phyloP scores from a whole-genome alignment of 2,888 invertebrate genomes.

The Scaptomyza parva region DNA sequence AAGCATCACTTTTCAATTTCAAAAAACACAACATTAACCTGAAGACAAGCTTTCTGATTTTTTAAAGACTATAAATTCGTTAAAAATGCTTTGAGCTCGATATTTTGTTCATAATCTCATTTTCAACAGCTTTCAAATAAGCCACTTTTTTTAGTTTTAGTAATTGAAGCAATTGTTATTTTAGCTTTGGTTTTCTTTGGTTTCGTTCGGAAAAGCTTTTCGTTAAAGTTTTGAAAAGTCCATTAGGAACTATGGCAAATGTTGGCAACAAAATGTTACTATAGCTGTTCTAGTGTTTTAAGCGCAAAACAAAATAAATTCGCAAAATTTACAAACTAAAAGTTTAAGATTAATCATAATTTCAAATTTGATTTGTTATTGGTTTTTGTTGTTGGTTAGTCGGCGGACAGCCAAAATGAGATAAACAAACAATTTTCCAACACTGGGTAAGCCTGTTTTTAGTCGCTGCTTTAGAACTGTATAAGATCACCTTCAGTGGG shows the following conservation, averaged over 20 bases:
- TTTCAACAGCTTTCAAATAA: too few relatives aligned
- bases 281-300: not conserved
- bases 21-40: too few relatives aligned
- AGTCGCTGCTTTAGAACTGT: constrained; percentile 79
- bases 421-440: constrained; percentile 42
- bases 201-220: constrained; percentile 1
- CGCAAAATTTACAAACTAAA: constrained; percentile 30
- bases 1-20: not conserved
- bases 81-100: too few relatives aligned
- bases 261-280: not conserved
- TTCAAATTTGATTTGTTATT: not conserved
- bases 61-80: constrained; percentile 9
- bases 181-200: constrained; percentile 17
- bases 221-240: not conserved
- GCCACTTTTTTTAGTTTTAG: too few relatives aligned
- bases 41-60: not conserved
- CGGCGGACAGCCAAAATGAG: constrained; percentile 15
- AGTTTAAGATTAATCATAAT: constrained; percentile 23
- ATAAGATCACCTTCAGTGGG: constrained; percentile 88
- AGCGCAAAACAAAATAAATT: constrained; percentile 12
- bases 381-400: constrained; percentile 17
- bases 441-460: not conserved
- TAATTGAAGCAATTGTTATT: constrained; percentile 1
- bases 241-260: not conserved
- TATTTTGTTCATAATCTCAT: too few relatives aligned